Evolutionary conservation across 1,140 invertebrate genomes (phyloP), one percentile per base, ranked within the genome.

Genomic region (Heliconius hewitsoni): DNA sequence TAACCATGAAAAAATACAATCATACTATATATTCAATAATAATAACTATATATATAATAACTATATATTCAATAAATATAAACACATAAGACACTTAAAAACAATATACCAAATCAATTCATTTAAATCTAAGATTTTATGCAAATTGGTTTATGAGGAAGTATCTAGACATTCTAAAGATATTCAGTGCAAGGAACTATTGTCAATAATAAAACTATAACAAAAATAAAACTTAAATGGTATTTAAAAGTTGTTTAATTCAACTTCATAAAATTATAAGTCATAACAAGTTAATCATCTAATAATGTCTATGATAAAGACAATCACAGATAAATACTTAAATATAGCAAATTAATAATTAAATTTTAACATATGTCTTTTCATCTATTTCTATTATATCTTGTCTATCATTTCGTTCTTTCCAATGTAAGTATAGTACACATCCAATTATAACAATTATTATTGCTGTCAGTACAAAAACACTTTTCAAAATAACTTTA

Each of bases 371-470:
- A 92, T 93, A 93, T 42, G 87, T 93, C 73, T 93, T 92, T 42
- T 93, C 89, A 89, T 93, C 90, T 73, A 94, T 92, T 87, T 94
- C 91, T 80, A 98, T 95, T 79, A 97, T 97, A 87, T 99, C 98
- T 85, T 97, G 97, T 87, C 97, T 97, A 93, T 99, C 99, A 90
- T 99, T 98, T 88, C 97, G 96, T 94, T 99, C 99, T 89, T 98
- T 98, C 96, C 97, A 98, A 91, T 99, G 98, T 8, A 99, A 95
- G 71, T 97, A 96, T 23, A 96, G 95, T 77, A 99, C 98, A 83
- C 99, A 97, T 9, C 97, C 92, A 57, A 96, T 96, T 76, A 99
- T 97, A 71, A 99, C 95, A 72, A 97, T 95, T 89, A 98, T 98
- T 4, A 99, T 98, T 27, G 96, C 98, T 1, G 98, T 96, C 73